Conservation (phyloP, 1,140 invertebrate genomes). For the Belonocnema kinseyi region DNA sequence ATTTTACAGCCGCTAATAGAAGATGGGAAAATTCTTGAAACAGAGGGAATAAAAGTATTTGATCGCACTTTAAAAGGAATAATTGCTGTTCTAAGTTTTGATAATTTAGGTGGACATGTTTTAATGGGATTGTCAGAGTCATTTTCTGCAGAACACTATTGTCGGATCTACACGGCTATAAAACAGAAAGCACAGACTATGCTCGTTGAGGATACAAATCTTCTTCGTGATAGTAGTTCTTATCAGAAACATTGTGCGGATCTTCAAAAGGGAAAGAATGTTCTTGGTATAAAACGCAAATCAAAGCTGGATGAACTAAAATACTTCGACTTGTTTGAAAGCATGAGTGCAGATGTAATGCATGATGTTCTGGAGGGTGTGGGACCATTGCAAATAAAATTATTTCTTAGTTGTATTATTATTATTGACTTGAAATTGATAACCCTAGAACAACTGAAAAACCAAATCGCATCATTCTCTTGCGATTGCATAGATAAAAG, state of each 20-base stretch:
- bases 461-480: conserved; percentile 30
- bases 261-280: neutral
- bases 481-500: conserved; percentile 20
- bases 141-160: too few species aligned
- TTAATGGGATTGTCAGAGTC: conserved; percentile 45
- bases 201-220: conserved; percentile 22
- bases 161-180: too few species aligned
- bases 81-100: conserved; percentile 41
- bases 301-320: conserved; percentile 42
- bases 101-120: conserved; percentile 48
- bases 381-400: too few species aligned
- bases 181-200: conserved; percentile 41
- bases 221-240: conserved; percentile 33
- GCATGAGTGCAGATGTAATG: conserved; percentile 40
- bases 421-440: conserved; percentile 37
- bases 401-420: conserved; percentile 40
- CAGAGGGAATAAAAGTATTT: conserved; percentile 36
- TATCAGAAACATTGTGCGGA: conserved; percentile 29
- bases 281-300: conserved; percentile 33
- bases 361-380: conserved; percentile 52
- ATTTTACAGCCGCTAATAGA: conserved; percentile 47
- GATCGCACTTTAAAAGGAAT: too few species aligned
- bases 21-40: conserved; percentile 45
- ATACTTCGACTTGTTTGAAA: conserved; percentile 44
- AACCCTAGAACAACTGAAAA: conserved; percentile 40